These are phyloP conservation scores for Abramis brama DNA, from an alignment of 2,113 vertebrate species.

Conservation along the genomic window DNA sequence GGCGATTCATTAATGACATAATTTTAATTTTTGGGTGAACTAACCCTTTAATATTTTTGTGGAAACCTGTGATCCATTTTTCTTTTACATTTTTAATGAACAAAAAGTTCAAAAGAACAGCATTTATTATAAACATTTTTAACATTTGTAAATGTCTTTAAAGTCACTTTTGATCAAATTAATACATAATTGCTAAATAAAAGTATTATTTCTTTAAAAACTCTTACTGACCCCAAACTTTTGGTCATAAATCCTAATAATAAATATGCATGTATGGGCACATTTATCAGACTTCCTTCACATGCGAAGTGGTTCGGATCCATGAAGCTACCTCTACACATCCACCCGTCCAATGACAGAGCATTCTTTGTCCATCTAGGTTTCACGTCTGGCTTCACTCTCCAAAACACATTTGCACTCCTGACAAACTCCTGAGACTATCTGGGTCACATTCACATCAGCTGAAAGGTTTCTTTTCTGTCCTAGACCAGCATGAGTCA, in stretches of 20 bases:
- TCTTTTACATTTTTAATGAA: not conserved
- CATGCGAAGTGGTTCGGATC: not conserved
- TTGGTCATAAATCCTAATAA: not conserved
- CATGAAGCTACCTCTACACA: not conserved
- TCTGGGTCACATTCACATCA: slow-evolving; percentile 44
- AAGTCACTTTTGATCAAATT: not conserved
- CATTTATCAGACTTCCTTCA: slow-evolving; percentile 4
- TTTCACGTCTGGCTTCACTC: slow-evolving; percentile 42
- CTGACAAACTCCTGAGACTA: slow-evolving; percentile 40
- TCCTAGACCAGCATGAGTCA: slow-evolving; percentile 17
- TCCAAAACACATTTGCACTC: slow-evolving; percentile 41
- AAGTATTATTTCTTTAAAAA: not conserved
- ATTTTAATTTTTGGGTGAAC: too few species aligned
- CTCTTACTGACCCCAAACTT: not conserved
- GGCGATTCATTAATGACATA: too few species aligned
- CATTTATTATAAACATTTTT: not conserved
- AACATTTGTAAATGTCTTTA: not conserved
- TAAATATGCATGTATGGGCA: not conserved
- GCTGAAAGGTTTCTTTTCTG: slow-evolving; percentile 41
- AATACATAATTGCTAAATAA: not conserved
- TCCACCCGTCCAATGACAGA: slow-evolving; percentile 31
- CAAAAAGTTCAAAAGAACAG: not conserved
- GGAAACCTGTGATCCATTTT: not conserved
- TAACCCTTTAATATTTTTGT: not conserved
- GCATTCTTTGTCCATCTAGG: slow-evolving; percentile 43